Conservation (phyloP, 2,888 invertebrate genomes). For the Fabriciana adippe region DNA sequence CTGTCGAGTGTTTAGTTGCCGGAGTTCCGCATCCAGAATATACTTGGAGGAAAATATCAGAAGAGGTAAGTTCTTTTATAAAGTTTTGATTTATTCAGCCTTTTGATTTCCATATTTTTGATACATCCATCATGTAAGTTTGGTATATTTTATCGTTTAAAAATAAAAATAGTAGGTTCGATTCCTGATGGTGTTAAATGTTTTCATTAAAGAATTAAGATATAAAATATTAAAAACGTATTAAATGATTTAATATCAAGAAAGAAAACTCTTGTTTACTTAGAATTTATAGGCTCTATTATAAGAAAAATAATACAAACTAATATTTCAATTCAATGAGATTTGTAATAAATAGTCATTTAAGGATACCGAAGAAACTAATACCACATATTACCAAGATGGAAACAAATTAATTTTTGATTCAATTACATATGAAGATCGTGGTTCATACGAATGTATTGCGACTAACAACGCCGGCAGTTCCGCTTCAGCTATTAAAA, state of each 20-base stretch:
- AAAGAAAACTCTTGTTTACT: too few species aligned
- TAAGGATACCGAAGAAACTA: constrained; percentile 29
- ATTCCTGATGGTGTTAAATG: too few species aligned
- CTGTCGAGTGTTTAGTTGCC: constrained; percentile 60
- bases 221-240: too few species aligned
- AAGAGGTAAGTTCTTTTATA: constrained; percentile 28
- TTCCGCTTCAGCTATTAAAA: constrained; percentile 46
- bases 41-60: constrained; percentile 56
- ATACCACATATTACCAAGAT: constrained; percentile 50
- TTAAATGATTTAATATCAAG: too few species aligned
- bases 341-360: background rate
- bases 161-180: too few species aligned
- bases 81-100: background rate
- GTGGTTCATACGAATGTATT: constrained; percentile 63
- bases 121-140: too few species aligned
- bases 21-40: constrained; percentile 62
- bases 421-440: constrained; percentile 51
- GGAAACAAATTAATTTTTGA: constrained; percentile 57
- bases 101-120: background rate
- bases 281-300: too few species aligned
- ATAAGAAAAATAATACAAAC: too few species aligned
- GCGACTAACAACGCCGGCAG: constrained; percentile 60
- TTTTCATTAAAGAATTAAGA: too few species aligned
- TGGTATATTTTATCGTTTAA: too few species aligned
- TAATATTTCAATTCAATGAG: too few species aligned